Conservation (phyloP, 2,888 invertebrate genomes). For the Pherbina coryleti region DNA sequence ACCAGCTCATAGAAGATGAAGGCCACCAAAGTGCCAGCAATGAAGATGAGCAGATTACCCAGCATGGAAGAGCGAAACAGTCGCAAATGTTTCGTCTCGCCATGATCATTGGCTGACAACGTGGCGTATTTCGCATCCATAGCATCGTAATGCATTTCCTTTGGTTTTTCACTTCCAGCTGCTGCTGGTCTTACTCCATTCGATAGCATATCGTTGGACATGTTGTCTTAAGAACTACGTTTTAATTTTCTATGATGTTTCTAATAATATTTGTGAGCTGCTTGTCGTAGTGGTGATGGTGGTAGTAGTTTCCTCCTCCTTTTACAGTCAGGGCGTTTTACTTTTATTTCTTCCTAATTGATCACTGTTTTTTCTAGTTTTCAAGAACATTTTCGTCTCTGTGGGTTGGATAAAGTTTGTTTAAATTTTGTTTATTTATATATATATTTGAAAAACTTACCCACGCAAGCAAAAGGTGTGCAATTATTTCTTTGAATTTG, state of each 20-base stretch:
- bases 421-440: not conserved
- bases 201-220: not conserved
- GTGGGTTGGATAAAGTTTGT: not conserved
- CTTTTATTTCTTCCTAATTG: slow-evolving; percentile 15
- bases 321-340: not conserved
- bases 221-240: not conserved
- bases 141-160: not conserved
- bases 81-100: not conserved
- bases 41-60: slow-evolving; percentile 54
- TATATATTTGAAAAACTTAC: not conserved
- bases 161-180: no score
- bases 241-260: not conserved
- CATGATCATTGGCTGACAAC: no score
- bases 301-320: not conserved
- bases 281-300: not conserved
- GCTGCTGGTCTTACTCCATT: not conserved
- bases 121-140: not conserved
- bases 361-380: not conserved
- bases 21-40: slow-evolving; percentile 60
- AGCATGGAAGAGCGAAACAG: not conserved
- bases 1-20: slow-evolving; percentile 53
- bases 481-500: slow-evolving; percentile 2
- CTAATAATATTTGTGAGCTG: not conserved
- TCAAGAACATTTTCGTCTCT: slow-evolving; percentile 14
- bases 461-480: slow-evolving; percentile 22